Evolutionary conservation across 30 jellyfish, hydroid and myxozoan species (phyloP).

Genomic region (Pseudorhiza aurosa): DNA sequence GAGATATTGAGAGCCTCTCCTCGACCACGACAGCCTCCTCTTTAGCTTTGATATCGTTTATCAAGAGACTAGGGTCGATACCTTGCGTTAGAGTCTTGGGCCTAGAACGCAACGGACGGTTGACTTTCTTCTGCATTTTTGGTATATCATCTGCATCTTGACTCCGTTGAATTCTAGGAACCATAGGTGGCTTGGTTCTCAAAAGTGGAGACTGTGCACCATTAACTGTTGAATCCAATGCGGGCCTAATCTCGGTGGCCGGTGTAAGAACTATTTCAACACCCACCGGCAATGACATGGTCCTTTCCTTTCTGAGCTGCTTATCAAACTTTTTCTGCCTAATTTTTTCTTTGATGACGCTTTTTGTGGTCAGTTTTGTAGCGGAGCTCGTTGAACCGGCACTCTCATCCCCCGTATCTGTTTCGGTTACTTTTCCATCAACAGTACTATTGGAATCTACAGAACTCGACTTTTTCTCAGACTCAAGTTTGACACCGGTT

Average conservation of each 20-base stretch:
- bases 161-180: constrained; percentile 32
- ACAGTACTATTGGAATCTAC: too few species aligned
- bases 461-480: neutral
- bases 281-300: constrained; percentile 72
- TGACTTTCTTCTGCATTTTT: constrained; percentile 14
- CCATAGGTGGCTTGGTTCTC: constrained; percentile 45
- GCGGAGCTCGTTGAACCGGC: constrained; percentile 61
- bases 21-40: constrained; percentile 84
- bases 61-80: constrained; percentile 71
- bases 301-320: constrained; percentile 40
- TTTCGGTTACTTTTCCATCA: neutral
- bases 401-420: constrained; percentile 49
- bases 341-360: constrained; percentile 67
- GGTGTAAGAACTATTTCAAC: constrained; percentile 47
- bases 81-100: constrained; percentile 92
- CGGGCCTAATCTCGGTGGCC: constrained; percentile 13
- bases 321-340: constrained; percentile 45
- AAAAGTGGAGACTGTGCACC: constrained; percentile 48
- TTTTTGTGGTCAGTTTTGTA: constrained; percentile 48
- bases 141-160: constrained; percentile 68
- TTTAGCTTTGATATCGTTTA: constrained; percentile 43
- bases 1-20: constrained; percentile 62
- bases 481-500: too few species aligned
- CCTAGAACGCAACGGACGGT: constrained; percentile 61
- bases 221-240: neutral